Conservation (phyloP, 2,797 vertebrate species). For the Chloroceryle amazona region DNA sequence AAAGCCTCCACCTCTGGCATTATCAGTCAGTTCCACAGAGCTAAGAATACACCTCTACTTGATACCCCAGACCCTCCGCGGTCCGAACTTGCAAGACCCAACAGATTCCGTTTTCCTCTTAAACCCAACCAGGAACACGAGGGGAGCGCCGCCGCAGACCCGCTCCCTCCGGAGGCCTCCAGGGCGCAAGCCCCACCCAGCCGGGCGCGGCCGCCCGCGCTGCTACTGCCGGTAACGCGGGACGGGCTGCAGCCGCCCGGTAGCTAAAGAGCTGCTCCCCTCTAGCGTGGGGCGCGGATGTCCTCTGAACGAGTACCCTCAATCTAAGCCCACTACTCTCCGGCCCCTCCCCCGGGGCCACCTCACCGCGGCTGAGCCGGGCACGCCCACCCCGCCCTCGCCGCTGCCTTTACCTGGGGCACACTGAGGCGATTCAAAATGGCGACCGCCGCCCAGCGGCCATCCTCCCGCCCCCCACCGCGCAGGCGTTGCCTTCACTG, state of each 20-base stretch:
- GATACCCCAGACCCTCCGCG: too few species aligned
- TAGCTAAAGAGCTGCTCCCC: rapidly evolving
- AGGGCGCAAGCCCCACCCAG: not conserved
- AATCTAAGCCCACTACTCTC: rapidly evolving
- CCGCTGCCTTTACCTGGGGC: rapidly evolving
- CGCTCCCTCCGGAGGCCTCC: rapidly evolving
- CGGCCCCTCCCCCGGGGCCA: rapidly evolving
- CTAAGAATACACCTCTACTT: rapidly evolving
- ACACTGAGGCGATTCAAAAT: not conserved
- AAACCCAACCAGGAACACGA: rapidly evolving
- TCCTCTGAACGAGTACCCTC: rapidly evolving
- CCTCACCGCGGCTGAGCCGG: not conserved
- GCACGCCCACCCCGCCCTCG: rapidly evolving
- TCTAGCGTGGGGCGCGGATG: too few species aligned
- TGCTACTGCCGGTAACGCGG: rapidly evolving
- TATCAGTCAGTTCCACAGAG: not conserved
- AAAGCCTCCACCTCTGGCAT: rapidly evolving
- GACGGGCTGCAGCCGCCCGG: not conserved
- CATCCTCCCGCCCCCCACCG: not conserved
- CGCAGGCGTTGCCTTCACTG: conserved; percentile 3
- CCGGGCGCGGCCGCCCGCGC: too few species aligned
- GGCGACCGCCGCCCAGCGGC: not conserved
- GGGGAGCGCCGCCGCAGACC: rapidly evolving
- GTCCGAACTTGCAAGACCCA: rapidly evolving
- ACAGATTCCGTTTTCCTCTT: rapidly evolving